Conservation (phyloP, 2,113 vertebrate species). For the Lophotis ruficrista region DNA sequence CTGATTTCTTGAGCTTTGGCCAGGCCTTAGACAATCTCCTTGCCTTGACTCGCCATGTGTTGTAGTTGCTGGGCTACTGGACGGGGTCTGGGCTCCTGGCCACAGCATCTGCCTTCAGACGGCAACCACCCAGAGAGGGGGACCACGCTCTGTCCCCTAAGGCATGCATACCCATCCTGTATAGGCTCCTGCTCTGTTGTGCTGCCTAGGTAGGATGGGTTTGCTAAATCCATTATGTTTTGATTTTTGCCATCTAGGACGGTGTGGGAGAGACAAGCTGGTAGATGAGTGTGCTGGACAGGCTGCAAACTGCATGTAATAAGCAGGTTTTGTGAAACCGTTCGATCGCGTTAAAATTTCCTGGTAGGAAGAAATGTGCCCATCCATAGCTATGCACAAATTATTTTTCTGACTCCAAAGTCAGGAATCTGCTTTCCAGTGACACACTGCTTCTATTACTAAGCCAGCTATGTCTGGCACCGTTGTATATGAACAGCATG, state of each 20-base stretch:
- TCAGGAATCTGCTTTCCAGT: not conserved
- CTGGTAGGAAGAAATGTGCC: not conserved
- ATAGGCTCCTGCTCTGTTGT: not conserved
- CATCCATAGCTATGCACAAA: not conserved
- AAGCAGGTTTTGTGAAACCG: not conserved
- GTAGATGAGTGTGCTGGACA: not conserved
- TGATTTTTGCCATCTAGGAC: not conserved
- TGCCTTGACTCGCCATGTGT: not conserved
- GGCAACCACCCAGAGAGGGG: not conserved
- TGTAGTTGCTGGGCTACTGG: not conserved
- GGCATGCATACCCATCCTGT: rapidly evolving
- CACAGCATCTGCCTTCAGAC: not conserved
- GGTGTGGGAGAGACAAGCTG: not conserved
- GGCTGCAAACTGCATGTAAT: rapidly evolving
- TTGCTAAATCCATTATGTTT: not conserved
- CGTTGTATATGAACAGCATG: not conserved
- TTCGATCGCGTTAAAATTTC: not conserved
- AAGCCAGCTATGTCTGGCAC: not conserved
- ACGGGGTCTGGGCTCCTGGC: not conserved
- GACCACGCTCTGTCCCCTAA: rapidly evolving
- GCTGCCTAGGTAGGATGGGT: not conserved
- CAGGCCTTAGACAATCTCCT: rapidly evolving
- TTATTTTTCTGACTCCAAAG: not conserved
- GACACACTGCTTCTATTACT: not conserved
- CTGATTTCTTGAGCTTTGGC: not conserved